Evolutionary conservation across 2,797 vertebrate genomes (phyloP).

Genomic region (Anniella stebbinsi): DNA sequence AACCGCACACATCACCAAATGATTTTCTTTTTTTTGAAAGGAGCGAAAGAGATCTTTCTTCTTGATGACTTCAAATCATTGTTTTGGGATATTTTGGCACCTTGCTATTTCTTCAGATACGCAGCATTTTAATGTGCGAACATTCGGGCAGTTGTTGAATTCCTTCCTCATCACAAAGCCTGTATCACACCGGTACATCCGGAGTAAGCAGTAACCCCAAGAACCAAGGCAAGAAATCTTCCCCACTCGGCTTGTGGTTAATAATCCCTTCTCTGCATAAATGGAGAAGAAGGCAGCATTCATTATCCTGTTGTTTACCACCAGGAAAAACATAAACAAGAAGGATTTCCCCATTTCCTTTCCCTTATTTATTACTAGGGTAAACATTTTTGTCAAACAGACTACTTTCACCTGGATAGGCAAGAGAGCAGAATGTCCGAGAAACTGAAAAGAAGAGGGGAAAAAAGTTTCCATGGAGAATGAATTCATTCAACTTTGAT

Average conservation of each 20-base stretch:
- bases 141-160: constrained; percentile 10
- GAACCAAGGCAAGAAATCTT: background rate
- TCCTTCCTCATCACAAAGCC: background rate
- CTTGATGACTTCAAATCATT: background rate
- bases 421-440: background rate
- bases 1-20: background rate
- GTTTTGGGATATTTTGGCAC: background rate
- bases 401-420: background rate
- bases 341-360: background rate
- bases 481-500: background rate
- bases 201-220: background rate
- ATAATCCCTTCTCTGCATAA: background rate
- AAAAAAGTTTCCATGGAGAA: background rate
- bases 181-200: background rate
- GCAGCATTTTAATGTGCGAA: background rate
- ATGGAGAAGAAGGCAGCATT: background rate
- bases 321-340: background rate
- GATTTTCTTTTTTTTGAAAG: background rate
- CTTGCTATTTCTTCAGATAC: background rate
- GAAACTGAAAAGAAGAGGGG: background rate
- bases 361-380: background rate
- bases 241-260: background rate
- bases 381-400: background rate
- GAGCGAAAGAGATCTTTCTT: background rate
- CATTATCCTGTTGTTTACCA: background rate